Percentiles rank a stretch among this genome's conserved stretches.
Evolutionary conservation across 2,888 invertebrate genomes (phyloP).

Genomic region (Serripes groenlandicus): DNA sequence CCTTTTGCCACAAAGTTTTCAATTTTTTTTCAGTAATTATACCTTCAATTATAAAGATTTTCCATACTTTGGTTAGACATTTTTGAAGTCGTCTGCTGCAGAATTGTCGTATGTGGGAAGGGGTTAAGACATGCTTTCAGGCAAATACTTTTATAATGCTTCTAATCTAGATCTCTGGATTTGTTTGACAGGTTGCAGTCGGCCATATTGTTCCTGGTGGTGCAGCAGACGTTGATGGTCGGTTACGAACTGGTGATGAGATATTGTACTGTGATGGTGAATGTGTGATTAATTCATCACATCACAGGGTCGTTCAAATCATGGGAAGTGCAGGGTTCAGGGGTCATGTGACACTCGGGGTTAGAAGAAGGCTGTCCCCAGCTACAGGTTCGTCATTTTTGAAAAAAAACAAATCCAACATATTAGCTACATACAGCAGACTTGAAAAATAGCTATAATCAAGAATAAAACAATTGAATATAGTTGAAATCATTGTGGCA

Average conservation of each 20-base stretch:
- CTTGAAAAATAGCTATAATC: too few species aligned
- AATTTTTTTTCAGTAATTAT: background rate
- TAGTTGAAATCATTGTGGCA: too few species aligned
- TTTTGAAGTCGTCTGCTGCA: background rate
- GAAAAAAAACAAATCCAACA: too few species aligned
- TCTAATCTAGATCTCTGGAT: background rate
- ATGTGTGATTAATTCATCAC: conserved; percentile 94
- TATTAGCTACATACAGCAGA: too few species aligned
- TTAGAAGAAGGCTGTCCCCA: conserved; percentile 88
- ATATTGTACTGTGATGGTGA: conserved; percentile 97
- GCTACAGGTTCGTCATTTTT: conserved; percentile 38
- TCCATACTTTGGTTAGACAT: background rate
- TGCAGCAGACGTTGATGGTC: conserved; percentile 96
- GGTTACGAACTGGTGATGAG: conserved; percentile 96
- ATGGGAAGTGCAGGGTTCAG: conserved; percentile 95
- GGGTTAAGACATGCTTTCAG: background rate
- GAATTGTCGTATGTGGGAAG: background rate
- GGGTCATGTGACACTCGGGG: conserved; percentile 94
- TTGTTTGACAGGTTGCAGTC: conserved; percentile 91
- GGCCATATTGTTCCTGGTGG: conserved; percentile 99
- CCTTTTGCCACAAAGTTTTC: background rate
- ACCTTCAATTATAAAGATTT: background rate
- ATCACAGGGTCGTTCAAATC: conserved; percentile 96
- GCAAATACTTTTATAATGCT: background rate
- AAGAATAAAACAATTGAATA: too few species aligned